These are phyloP conservation scores for Ictalurus furcatus DNA, from an alignment of 2,113 vertebrate genomes.

Conservation along the genomic window DNA sequence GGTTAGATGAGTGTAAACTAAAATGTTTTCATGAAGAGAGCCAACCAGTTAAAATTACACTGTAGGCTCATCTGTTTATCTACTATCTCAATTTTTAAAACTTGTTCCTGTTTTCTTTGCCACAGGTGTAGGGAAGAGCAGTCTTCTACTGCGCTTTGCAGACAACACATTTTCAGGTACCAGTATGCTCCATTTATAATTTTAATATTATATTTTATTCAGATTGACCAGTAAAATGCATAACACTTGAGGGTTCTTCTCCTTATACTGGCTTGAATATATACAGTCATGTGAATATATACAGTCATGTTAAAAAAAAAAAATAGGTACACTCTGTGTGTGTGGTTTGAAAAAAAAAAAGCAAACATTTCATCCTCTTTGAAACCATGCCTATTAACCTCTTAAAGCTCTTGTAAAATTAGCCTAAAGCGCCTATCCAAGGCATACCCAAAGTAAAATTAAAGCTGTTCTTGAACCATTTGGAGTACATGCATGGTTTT, in stretches of 20 bases:
- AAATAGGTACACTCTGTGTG: too few species aligned
- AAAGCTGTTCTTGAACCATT: too few species aligned
- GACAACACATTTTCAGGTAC: conserved; percentile 99
- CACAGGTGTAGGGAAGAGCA: conserved; percentile 97
- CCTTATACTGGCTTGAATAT: not conserved
- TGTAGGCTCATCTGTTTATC: not conserved
- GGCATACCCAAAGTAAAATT: too few species aligned
- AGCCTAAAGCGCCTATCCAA: too few species aligned
- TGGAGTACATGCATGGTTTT: too few species aligned
- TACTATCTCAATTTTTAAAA: not conserved
- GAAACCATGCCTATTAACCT: too few species aligned
- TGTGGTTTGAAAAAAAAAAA: too few species aligned
- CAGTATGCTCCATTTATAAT: not conserved
- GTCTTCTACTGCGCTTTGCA: conserved; percentile 94
- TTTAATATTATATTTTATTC: not conserved
- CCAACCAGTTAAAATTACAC: not conserved
- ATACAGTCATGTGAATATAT: not conserved
- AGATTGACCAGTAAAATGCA: not conserved
- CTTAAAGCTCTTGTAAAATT: too few species aligned
- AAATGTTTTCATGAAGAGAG: not conserved
- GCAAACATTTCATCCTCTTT: too few species aligned
- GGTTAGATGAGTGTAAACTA: not conserved
- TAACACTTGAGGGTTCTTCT: not conserved
- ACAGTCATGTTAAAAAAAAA: too few species aligned
- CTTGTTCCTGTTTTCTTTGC: conserved; percentile 50